These are phyloP conservation scores for Apodemia duryi DNA, from an alignment of 2,888 invertebrate species.

Conservation along the genomic window DNA sequence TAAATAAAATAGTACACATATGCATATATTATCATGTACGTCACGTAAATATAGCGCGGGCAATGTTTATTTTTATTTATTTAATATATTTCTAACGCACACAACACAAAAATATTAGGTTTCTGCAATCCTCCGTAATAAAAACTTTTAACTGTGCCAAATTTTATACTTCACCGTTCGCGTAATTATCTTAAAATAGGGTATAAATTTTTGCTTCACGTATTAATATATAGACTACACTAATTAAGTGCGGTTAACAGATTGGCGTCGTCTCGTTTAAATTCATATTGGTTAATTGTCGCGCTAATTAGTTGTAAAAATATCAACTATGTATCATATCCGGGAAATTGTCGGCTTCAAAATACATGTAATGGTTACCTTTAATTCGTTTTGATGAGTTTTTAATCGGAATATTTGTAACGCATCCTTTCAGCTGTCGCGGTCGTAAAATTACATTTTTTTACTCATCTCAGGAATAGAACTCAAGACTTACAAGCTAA, in stretches of 20 bases:
- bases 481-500: not conserved
- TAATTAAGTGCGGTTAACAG: constrained; percentile 1
- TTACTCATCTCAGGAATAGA: not conserved
- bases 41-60: too few relatives aligned
- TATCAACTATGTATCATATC: constrained; percentile 29
- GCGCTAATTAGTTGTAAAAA: constrained; percentile 29
- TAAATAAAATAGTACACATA: too few relatives aligned
- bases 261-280: not conserved
- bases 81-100: too few relatives aligned
- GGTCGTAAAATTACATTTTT: not conserved
- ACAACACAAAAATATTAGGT: too few relatives aligned
- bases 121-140: too few relatives aligned
- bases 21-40: too few relatives aligned
- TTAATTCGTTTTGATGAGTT: not conserved
- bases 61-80: too few relatives aligned
- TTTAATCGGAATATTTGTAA: constrained; percentile 6
- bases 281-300: constrained; percentile 24
- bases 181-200: too few relatives aligned
- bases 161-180: too few relatives aligned
- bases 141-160: too few relatives aligned
- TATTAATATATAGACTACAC: not conserved
- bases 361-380: constrained; percentile 7
- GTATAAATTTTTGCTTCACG: too few relatives aligned
- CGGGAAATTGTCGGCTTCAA: constrained; percentile 30
- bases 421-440: constrained; percentile 15